A percentile compares a stretch with the other conserved stretches of the same genome.
Conservation (phyloP, 1,140 invertebrate species). For the Leptinotarsa texana region DNA sequence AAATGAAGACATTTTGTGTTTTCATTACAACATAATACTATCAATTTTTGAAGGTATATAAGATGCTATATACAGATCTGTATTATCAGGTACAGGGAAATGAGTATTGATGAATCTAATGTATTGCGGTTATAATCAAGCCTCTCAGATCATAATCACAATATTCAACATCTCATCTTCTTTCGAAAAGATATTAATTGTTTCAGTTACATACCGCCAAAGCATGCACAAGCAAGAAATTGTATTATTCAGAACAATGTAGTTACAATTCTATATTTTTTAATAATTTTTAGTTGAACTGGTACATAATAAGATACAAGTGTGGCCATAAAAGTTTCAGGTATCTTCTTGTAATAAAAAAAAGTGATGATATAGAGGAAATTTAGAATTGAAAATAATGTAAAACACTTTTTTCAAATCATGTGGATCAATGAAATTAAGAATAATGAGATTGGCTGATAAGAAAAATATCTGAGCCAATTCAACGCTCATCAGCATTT, state of each 20-base stretch:
- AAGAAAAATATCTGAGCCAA: no score
- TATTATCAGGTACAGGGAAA: neutral
- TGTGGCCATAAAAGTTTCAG: no score
- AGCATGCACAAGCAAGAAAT: neutral
- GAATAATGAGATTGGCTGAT: no score
- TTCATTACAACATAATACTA: constrained; percentile 3
- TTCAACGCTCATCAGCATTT: no score
- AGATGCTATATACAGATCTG: neutral
- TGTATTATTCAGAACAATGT: neutral
- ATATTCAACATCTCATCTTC: neutral
- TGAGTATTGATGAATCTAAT: neutral
- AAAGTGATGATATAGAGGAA: no score
- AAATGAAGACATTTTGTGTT: neutral
- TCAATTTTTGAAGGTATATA: neutral
- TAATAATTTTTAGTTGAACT: no score
- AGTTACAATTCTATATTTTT: no score
- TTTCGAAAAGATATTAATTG: neutral
- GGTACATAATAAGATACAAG: no score
- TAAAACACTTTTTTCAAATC: no score
- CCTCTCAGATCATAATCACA: neutral
- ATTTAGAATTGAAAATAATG: no score
- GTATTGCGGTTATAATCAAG: constrained; percentile 3
- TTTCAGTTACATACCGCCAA: neutral
- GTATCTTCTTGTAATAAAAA: no score
- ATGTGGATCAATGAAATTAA: no score